Evolutionary conservation across 2,888 invertebrate species (phyloP), one percentile per base, ranked within the genome.

Genomic region (Epirrita christyi): DNA sequence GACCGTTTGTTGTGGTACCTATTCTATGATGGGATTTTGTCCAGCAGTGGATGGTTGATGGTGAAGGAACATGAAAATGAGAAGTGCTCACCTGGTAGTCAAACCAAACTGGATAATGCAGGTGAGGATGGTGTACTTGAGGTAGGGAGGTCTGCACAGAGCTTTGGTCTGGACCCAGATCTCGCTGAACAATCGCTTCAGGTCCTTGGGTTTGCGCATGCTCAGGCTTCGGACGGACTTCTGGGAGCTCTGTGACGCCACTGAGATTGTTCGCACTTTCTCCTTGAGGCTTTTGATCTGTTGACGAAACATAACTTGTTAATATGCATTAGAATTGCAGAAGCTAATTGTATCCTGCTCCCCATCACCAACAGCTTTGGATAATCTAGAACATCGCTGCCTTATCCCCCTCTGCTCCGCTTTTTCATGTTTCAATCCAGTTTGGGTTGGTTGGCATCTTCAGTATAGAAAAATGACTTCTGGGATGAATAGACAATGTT

Each of bases 71-170:
- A 27, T 14, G n/a, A n/a, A 11, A 13, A 43, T n/a, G 9, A n/a
- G n/a, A 27, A 34, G 5, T 36, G 21, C 54, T 72, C 82, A 95
- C 95, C 95, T 95, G 49, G 96, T 95, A 40, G 96, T 96, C 59
- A 96, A 86, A 69, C 97, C 97, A 80, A 97, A 97, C 78, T 97
- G 96, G 68, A 97, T 96, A 38, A 95, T 92, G 80, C 97, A 96
- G 45, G 96, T 95, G 59, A 96, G 92, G 51, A 95, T 78, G 28
- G 96, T 96, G 80, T 96, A 96, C 72, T 94, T 94, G 47, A 96
- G 88, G 88, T 96, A 95, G 9, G 96, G 96, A 1, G 95, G 94
- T 71, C 92, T 94, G 86, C 95, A 96, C 6, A 96, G 92, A 1
- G 95, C 94, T 78, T 95, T 95, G 10, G 96, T 96, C 76, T 96